Percentiles rank a stretch among this genome's conserved stretches.
Evolutionary conservation across 1,140 invertebrate species (phyloP).

Genomic region (Diachasma alloeum): DNA sequence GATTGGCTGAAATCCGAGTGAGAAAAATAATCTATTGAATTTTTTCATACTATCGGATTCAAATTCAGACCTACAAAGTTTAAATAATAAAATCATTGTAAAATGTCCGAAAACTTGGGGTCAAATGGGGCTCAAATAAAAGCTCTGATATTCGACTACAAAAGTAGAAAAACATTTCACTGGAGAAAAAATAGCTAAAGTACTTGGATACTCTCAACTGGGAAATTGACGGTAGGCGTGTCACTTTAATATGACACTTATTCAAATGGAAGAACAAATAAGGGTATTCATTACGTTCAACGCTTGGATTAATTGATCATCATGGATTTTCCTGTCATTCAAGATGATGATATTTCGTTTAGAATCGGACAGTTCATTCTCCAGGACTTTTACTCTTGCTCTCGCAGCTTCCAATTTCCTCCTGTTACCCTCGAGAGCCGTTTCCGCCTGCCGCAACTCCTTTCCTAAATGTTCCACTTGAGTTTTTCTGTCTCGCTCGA

Average conservation of each 20-base stretch:
- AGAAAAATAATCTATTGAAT: too few relatives aligned
- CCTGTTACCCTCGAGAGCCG: constrained; percentile 61
- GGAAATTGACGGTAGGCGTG: not conserved
- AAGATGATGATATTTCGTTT: constrained; percentile 65
- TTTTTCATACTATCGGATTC: too few relatives aligned
- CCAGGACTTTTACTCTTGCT: constrained; percentile 68
- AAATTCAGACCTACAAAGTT: too few relatives aligned
- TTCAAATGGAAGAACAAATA: not conserved
- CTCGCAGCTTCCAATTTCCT: constrained; percentile 68
- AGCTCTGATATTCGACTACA: too few relatives aligned
- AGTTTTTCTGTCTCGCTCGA: constrained; percentile 67
- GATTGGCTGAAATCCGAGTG: too few relatives aligned
- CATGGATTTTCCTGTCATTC: constrained; percentile 67
- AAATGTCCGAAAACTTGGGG: too few relatives aligned
- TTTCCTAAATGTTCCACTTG: constrained; percentile 64
- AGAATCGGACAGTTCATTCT: constrained; percentile 63
- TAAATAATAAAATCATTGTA: too few relatives aligned
- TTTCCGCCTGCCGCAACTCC: constrained; percentile 59
- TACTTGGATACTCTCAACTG: not conserved
- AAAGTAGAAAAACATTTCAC: too few relatives aligned
- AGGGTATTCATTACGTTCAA: constrained; percentile 58
- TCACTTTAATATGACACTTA: not conserved
- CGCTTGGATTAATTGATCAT: constrained; percentile 67
- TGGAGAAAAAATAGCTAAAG: too few relatives aligned
- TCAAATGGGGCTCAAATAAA: too few relatives aligned